Conservation (phyloP, 2,797 vertebrate species). For the Neomorphus geoffroyi region DNA sequence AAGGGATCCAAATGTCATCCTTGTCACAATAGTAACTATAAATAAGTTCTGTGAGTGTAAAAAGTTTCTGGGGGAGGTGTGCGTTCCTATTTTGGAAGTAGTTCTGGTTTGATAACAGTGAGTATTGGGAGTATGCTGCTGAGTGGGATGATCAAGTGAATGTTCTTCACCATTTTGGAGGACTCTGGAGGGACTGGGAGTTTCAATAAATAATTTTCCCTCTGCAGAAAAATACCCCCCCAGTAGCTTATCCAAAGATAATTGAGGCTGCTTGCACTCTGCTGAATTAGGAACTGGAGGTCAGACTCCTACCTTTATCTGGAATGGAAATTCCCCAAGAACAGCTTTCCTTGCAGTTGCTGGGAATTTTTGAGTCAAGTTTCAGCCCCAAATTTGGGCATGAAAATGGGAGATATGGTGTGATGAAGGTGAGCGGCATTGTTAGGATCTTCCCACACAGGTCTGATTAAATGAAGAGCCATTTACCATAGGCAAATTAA, state of each 20-base stretch:
- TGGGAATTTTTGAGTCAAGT: background rate
- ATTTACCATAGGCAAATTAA: background rate
- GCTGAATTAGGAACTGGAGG: background rate
- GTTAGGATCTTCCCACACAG: background rate
- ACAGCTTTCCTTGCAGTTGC: background rate
- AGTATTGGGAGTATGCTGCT: background rate
- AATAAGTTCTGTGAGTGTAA: background rate
- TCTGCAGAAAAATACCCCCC: background rate
- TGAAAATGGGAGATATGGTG: background rate
- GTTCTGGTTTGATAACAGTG: background rate
- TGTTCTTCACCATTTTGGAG: background rate
- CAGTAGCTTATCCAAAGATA: background rate
- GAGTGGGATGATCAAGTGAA: background rate
- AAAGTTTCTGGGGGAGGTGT: too few relatives aligned
- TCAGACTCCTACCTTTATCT: background rate
- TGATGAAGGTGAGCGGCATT: background rate
- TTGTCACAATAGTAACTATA: background rate
- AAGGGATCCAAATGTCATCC: background rate
- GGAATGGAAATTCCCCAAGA: background rate
- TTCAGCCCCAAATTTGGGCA: background rate
- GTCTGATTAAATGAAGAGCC: background rate
- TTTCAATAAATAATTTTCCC: background rate
- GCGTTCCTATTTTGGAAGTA: background rate
- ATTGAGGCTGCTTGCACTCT: background rate
- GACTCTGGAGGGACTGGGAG: background rate